Conservation (phyloP, 2,888 invertebrate genomes). For the Rotaria magnacalcarata region DNA sequence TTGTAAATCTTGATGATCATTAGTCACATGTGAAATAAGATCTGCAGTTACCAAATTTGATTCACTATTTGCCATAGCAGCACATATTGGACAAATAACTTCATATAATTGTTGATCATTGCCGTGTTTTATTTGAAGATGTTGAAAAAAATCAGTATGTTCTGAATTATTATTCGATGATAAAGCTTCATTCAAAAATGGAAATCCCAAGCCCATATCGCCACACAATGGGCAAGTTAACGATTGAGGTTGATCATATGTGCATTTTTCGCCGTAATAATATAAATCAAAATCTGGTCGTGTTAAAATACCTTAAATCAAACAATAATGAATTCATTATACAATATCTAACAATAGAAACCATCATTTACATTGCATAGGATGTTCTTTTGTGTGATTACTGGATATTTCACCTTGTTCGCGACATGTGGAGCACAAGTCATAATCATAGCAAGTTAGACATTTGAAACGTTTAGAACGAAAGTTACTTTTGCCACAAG, state of each 20-base stretch:
- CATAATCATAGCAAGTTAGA: constrained; percentile 96
- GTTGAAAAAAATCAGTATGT: constrained; percentile 65
- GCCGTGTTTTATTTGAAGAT: constrained; percentile 74
- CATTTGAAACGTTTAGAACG: constrained; percentile 96
- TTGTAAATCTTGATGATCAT: constrained; percentile 68
- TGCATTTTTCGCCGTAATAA: constrained; percentile 85
- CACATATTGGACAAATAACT: constrained; percentile 87
- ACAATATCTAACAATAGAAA: too few species aligned
- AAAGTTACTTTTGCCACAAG: constrained; percentile 94
- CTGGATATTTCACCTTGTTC: constrained; percentile 61
- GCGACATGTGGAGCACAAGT: constrained; percentile 91
- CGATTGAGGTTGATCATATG: constrained; percentile 83
- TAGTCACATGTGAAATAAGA: constrained; percentile 86
- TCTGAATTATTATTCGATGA: neutral
- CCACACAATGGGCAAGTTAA: constrained; percentile 97
- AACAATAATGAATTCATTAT: neutral
- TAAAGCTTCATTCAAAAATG: constrained; percentile 76
- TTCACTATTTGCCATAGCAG: constrained; percentile 82
- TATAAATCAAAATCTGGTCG: constrained; percentile 70
- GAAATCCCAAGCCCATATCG: constrained; percentile 70
- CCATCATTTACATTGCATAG: constrained; percentile 76
- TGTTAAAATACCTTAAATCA: constrained; percentile 48
- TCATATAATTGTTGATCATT: constrained; percentile 64
- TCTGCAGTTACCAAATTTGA: constrained; percentile 96
- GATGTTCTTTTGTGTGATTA: constrained; percentile 88